A percentile compares a stretch with the other conserved stretches of the same genome.
Conservation (phyloP, 2,888 invertebrate species). For the Agrochola macilenta region DNA sequence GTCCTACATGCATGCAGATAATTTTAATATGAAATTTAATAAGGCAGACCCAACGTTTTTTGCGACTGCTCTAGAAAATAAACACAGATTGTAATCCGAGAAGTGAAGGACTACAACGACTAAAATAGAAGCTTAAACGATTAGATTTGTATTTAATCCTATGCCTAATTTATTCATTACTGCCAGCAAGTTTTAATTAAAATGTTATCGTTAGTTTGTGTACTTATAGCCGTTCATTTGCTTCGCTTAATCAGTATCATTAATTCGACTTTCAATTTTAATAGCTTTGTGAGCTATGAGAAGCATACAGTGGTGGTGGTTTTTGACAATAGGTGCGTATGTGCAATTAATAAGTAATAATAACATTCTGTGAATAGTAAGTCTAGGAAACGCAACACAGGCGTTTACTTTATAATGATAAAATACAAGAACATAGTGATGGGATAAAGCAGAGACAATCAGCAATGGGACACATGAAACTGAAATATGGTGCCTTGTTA, state of each 20-base stretch:
- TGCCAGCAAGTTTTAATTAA: conserved; percentile 36
- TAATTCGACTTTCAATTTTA: conserved; percentile 1
- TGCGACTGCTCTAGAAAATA: background rate
- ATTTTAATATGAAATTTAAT: background rate
- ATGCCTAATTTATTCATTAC: conserved; percentile 14
- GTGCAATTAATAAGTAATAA: background rate
- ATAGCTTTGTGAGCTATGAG: conserved; percentile 32
- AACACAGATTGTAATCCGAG: background rate
- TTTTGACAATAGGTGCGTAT: conserved; percentile 35
- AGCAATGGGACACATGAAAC: too few species aligned
- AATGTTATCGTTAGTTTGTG: conserved; percentile 17
- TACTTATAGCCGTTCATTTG: background rate
- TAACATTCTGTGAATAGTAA: background rate
- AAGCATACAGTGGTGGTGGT: conserved; percentile 19
- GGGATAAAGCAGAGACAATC: too few species aligned
- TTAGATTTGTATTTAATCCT: background rate
- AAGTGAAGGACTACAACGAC: background rate
- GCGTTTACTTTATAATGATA: background rate
- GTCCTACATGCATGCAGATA: too few species aligned
- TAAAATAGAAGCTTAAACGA: background rate
- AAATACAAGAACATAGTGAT: too few species aligned
- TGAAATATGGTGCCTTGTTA: too few species aligned
- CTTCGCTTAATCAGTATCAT: background rate
- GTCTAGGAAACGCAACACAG: background rate
- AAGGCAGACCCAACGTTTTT: too few species aligned